These are phyloP conservation scores for Origma solitaria DNA, from an alignment of 2,113 vertebrate species.

Conservation along the genomic window DNA sequence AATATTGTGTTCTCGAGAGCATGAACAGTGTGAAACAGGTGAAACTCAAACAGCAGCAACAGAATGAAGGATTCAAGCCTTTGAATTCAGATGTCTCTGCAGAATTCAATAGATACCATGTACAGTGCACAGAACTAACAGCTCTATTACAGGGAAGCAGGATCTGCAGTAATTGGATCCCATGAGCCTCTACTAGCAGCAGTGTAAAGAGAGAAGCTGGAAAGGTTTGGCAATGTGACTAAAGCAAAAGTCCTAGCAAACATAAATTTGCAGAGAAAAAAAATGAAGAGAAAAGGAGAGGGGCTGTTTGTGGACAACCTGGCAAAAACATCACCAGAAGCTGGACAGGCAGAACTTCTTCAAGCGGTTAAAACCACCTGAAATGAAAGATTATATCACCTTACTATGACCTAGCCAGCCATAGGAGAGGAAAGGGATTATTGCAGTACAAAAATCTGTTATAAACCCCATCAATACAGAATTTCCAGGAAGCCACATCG, in stretches of 20 bases:
- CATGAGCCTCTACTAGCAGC: conserved; percentile 38
- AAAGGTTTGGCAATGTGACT: background rate
- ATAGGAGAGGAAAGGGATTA: background rate
- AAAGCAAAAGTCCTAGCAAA: background rate
- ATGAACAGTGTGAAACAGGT: conserved; percentile 25
- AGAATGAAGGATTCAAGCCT: conserved; percentile 52
- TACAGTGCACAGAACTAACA: conserved; percentile 34
- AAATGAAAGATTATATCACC: background rate
- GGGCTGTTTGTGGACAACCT: background rate
- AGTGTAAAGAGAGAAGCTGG: background rate
- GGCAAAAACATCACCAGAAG: background rate
- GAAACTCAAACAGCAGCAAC: conserved; percentile 37
- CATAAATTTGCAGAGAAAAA: background rate
- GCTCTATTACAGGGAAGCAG: conserved; percentile 25
- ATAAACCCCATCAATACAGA: background rate
- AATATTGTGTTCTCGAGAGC: conserved; percentile 31
- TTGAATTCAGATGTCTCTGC: conserved; percentile 50
- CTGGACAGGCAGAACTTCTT: background rate
- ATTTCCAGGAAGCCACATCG: background rate
- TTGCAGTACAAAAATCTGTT: background rate
- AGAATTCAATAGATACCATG: conserved; percentile 45
- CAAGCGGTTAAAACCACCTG: background rate
- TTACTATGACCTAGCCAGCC: background rate
- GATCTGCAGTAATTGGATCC: conserved; percentile 56
- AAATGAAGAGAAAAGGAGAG: background rate